Conservation (phyloP, 2,113 vertebrate species). For the Lophochroa leadbeateri region DNA sequence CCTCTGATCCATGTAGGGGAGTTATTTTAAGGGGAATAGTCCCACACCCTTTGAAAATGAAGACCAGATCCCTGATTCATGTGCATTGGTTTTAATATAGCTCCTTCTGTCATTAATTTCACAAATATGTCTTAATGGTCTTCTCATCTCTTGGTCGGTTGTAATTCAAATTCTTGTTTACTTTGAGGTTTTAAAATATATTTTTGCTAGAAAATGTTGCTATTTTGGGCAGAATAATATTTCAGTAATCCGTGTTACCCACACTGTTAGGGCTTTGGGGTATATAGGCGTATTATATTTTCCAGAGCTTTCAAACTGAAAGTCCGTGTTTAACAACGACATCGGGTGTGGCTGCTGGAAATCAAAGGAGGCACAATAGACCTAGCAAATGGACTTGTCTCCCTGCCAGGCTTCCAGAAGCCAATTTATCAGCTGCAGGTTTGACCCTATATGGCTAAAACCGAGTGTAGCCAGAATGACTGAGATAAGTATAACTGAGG, state of each 20-base stretch:
- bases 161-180: background rate
- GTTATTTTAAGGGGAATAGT: background rate
- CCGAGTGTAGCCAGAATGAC: conserved; percentile 33
- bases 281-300: conserved; percentile 33
- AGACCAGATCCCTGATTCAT: background rate
- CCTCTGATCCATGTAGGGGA: background rate
- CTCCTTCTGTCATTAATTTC: background rate
- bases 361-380: conserved; percentile 60
- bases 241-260: conserved; percentile 49
- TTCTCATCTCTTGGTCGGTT: background rate
- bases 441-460: conserved; percentile 63
- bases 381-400: conserved; percentile 58
- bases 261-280: conserved; percentile 23
- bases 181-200: conserved; percentile 35
- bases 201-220: conserved; percentile 27
- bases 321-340: conserved; percentile 44
- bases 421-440: conserved; percentile 64
- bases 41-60: background rate
- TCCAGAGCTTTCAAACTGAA: conserved; percentile 59
- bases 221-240: conserved; percentile 29
- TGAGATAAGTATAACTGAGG: conserved; percentile 63
- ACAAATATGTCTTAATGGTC: background rate
- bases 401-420: conserved; percentile 56
- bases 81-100: background rate
- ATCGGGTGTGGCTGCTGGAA: conserved; percentile 60